Percentiles rank a stretch among this genome's conserved stretches.
These are phyloP conservation scores for Conus betulinus DNA, from an alignment of 1,140 invertebrate genomes.

Conservation along the genomic window DNA sequence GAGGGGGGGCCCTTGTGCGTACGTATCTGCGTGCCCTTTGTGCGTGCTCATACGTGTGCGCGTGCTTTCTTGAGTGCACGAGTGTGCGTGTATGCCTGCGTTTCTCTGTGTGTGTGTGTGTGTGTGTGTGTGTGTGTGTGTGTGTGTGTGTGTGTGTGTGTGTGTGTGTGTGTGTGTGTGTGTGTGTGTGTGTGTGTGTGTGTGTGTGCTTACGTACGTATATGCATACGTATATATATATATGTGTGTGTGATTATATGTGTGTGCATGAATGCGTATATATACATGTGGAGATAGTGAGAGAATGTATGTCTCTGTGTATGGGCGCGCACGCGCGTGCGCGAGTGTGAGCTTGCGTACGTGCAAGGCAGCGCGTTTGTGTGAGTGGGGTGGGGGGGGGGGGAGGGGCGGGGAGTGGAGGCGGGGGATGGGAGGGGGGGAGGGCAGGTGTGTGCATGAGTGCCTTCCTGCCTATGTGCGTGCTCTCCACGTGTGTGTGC, in stretches of 20 bases:
- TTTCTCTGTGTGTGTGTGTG: background rate
- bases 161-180: background rate
- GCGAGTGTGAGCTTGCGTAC: no score
- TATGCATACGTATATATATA: no score
- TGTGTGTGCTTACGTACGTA: background rate
- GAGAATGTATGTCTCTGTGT: no score
- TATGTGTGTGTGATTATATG: background rate
- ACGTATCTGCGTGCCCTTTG: background rate
- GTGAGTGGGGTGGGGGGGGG: no score
- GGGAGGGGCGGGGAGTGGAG: no score
- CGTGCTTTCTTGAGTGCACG: background rate
- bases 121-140: no score
- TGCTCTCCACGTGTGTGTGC: background rate
- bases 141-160: background rate
- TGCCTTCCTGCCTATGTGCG: background rate
- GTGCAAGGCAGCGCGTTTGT: no score
- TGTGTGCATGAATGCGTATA: background rate
- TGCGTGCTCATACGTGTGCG: background rate
- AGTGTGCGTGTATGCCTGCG: background rate
- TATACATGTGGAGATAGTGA: background rate
- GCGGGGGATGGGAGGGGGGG: no score
- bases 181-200: background rate
- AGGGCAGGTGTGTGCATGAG: no score
- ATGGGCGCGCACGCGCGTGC: no score
- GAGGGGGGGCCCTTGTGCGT: no score